A percentile compares a stretch with the other conserved stretches of the same genome.
These are phyloP conservation scores for Octomys mimax DNA, from an alignment of 2,797 vertebrate species.

Conservation along the genomic window DNA sequence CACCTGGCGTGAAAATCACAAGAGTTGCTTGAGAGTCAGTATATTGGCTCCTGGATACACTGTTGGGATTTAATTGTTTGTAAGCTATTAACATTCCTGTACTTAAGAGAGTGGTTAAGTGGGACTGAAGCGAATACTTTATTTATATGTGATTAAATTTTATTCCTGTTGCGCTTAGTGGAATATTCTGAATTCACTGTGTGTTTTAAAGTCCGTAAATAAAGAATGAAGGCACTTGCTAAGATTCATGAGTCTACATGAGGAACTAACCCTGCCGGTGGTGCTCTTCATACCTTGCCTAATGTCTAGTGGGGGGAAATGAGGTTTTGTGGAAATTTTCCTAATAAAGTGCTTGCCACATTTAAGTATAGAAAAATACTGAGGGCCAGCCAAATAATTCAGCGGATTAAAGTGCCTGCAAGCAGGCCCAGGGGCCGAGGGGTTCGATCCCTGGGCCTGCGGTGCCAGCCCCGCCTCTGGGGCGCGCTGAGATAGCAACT, in stretches of 20 bases:
- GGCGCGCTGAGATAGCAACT: no score
- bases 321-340: not conserved
- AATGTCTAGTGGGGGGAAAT: not conserved
- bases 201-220: not conserved
- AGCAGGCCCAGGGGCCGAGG: no score
- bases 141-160: conserved; percentile 59
- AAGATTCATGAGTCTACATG: no score
- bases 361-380: not conserved
- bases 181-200: conserved; percentile 39
- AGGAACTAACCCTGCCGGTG: not conserved
- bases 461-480: no score
- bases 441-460: no score
- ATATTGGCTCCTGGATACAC: not conserved
- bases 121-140: conserved; percentile 39
- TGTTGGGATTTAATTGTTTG: conserved; percentile 41
- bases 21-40: conserved; percentile 22
- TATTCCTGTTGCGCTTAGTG: not conserved
- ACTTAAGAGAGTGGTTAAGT: conserved; percentile 65
- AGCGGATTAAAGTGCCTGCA: no score
- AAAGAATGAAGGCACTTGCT: not conserved
- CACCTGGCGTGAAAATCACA: conserved; percentile 49
- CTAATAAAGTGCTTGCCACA: not conserved
- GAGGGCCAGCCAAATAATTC: no score
- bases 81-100: conserved; percentile 55
- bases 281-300: not conserved